Evolutionary conservation across 2,888 invertebrate genomes (phyloP).

Genomic region (Netelia melanura): DNA sequence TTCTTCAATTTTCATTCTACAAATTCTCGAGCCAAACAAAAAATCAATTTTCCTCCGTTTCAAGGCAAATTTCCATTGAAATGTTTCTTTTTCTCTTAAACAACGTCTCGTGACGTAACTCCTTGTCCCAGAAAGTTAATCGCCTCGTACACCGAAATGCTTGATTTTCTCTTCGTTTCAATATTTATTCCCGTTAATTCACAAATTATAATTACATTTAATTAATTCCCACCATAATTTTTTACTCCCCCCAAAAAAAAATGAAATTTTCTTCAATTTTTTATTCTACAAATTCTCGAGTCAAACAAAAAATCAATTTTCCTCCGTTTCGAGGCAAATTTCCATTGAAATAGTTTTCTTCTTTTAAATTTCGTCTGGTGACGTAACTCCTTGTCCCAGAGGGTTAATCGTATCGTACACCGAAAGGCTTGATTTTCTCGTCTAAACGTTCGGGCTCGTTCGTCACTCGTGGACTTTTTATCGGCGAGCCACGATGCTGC

Average conservation of each 20-base stretch:
- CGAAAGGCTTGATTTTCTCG: background rate
- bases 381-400: background rate
- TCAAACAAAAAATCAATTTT: background rate
- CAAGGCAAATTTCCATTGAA: background rate
- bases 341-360: background rate
- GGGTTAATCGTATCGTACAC: background rate
- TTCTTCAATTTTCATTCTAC: no score
- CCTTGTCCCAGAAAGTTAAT: background rate
- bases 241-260: no score
- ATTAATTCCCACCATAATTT: no score
- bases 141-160: background rate
- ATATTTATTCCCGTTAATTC: no score
- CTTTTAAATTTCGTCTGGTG: background rate
- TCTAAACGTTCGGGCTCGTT: background rate
- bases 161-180: background rate
- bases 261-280: no score
- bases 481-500: constrained; percentile 34
- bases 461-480: background rate
- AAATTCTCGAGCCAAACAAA: no score
- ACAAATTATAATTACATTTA: no score
- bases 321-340: background rate
- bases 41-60: background rate
- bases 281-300: no score
- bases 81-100: background rate
- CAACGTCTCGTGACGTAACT: background rate